Conservation (phyloP, 2,888 invertebrate genomes). For the Resseliella maxima region DNA sequence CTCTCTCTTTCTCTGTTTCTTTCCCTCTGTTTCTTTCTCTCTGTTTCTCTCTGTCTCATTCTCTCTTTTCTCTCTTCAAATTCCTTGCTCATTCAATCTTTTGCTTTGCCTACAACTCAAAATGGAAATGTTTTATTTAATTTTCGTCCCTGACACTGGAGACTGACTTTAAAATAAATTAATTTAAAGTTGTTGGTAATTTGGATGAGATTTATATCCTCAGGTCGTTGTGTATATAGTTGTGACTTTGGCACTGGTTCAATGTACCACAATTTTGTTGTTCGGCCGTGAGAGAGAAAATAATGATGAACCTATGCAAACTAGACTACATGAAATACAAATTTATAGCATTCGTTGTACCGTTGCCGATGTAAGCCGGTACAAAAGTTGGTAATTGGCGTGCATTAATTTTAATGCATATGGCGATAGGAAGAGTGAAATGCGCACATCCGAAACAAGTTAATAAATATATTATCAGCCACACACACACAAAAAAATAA, state of each 20-base stretch:
- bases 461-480: slow-evolving; percentile 42
- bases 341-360: neutral
- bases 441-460: slow-evolving; percentile 24
- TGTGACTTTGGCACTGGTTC: neutral
- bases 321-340: neutral
- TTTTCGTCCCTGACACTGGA: neutral
- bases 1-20: neutral
- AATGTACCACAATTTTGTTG: neutral
- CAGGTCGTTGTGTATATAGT: neutral
- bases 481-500: neutral
- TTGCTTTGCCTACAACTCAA: no score
- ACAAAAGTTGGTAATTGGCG: slow-evolving; percentile 52
- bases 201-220: slow-evolving; percentile 52
- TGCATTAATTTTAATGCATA: slow-evolving; percentile 40
- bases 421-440: neutral
- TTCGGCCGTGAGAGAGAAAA: neutral
- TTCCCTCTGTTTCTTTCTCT: no score
- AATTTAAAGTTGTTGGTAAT: slow-evolving; percentile 54
- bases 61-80: no score
- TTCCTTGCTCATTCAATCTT: no score
- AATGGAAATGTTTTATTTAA: slow-evolving; percentile 51
- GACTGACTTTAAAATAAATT: slow-evolving; percentile 41
- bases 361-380: neutral
- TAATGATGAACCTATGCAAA: neutral
- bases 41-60: no score